Conservation (phyloP, 2,888 invertebrate genomes). For the Eurois occulta region DNA sequence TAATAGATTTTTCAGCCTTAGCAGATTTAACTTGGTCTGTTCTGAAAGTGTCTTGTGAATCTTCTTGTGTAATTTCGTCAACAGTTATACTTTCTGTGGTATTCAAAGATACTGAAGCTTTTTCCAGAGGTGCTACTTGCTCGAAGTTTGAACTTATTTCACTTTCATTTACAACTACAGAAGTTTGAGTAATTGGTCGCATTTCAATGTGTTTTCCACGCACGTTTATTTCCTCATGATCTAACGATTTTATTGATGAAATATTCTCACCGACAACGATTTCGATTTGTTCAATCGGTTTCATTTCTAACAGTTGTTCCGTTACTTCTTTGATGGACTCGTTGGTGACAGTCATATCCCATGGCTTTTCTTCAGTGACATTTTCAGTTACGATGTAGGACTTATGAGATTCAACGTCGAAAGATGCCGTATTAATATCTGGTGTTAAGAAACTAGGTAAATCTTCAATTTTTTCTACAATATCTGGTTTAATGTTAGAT, state of each 20-base stretch:
- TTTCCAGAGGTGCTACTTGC: slow-evolving; percentile 67
- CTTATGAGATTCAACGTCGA: slow-evolving; percentile 77
- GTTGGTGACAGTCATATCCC: slow-evolving; percentile 78
- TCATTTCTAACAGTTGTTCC: slow-evolving; percentile 77
- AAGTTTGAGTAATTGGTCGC: slow-evolving; percentile 76
- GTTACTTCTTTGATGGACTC: slow-evolving; percentile 82
- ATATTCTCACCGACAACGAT: slow-evolving; percentile 77
- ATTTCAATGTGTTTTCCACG: slow-evolving; percentile 72
- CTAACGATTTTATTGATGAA: slow-evolving; percentile 58
- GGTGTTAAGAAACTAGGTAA: slow-evolving; percentile 66
- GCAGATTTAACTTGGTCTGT: slow-evolving; percentile 72
- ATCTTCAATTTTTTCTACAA: slow-evolving; percentile 75
- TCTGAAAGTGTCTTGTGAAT: slow-evolving; percentile 73
- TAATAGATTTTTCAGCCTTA: slow-evolving; percentile 77
- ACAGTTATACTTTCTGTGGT: slow-evolving; percentile 80
- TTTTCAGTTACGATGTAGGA: slow-evolving; percentile 78
- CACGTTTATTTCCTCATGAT: slow-evolving; percentile 68
- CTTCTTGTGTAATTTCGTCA: slow-evolving; percentile 82
- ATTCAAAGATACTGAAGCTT: slow-evolving; percentile 74
- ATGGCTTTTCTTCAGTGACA: slow-evolving; percentile 84
- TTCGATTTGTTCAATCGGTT: slow-evolving; percentile 79
- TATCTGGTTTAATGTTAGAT: slow-evolving; percentile 70
- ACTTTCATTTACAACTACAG: slow-evolving; percentile 78
- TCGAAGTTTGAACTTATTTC: slow-evolving; percentile 74
- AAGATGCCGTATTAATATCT: slow-evolving; percentile 72